phyloP scores from a whole-genome alignment of 2,888 invertebrate genomes.

The Lacanobia oleracea region DNA sequence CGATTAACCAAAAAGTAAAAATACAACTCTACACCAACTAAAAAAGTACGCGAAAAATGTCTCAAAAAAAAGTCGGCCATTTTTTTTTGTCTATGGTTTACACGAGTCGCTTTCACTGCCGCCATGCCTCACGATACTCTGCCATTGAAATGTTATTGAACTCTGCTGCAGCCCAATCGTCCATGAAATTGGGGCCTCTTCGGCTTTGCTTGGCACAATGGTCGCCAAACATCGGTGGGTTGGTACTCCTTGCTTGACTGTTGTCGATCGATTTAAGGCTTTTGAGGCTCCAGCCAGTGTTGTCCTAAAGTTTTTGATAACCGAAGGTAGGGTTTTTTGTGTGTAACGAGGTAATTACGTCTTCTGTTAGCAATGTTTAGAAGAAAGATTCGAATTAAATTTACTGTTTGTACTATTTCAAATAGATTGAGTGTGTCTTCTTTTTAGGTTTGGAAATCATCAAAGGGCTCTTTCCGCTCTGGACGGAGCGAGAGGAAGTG shows the following conservation, averaged over 20 bases:
- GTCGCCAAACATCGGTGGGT: conserved; percentile 21
- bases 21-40: neutral
- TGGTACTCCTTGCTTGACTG: neutral
- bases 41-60: conserved; percentile 12
- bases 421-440: no score
- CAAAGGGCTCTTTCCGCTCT: no score
- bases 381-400: no score
- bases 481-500: no score
- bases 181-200: conserved; percentile 67
- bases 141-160: conserved; percentile 63
- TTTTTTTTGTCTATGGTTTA: conserved; percentile 26
- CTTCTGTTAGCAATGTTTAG: neutral
- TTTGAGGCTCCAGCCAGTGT: neutral
- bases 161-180: conserved; percentile 58
- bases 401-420: no score
- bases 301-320: neutral
- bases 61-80: neutral
- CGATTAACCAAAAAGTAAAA: conserved; percentile 1
- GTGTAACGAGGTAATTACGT: neutral
- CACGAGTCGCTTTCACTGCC: conserved; percentile 42
- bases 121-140: conserved; percentile 46
- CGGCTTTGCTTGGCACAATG: conserved; percentile 40
- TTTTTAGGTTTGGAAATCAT: no score
- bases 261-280: conserved; percentile 5
- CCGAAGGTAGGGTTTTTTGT: neutral